Conservation (phyloP, 2,113 vertebrate genomes). For the Myxocyprinus asiaticus region DNA sequence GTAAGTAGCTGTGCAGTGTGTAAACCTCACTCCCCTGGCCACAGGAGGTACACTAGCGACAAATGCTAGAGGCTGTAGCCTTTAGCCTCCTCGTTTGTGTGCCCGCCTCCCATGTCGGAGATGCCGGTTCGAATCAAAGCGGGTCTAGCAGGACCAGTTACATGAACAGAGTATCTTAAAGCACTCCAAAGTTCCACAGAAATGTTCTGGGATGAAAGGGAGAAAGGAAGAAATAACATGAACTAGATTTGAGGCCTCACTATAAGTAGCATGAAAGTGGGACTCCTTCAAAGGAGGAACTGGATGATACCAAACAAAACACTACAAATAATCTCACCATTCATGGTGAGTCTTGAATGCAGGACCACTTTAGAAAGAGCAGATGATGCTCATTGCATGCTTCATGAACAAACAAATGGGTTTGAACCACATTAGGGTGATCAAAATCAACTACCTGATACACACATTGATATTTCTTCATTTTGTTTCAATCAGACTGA, state of each 20-base stretch:
- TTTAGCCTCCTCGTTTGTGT: too few relatives aligned
- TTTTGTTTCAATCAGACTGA: neutral
- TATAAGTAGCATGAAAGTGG: slow-evolving; percentile 33
- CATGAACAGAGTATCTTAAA: neutral
- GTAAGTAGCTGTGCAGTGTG: too few relatives aligned
- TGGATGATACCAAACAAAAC: neutral
- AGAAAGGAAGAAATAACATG: slow-evolving; percentile 21
- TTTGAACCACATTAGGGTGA: too few relatives aligned
- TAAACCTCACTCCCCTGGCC: too few relatives aligned
- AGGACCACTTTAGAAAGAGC: neutral
- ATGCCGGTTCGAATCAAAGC: too few relatives aligned
- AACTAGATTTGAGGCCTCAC: slow-evolving; percentile 21
- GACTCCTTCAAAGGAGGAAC: neutral
- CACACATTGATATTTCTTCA: neutral
- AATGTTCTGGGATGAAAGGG: neutral
- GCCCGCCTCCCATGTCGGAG: too few relatives aligned
- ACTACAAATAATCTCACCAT: slow-evolving; percentile 7
- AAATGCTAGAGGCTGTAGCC: too few relatives aligned
- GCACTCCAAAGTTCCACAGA: neutral
- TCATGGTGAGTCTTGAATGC: too few relatives aligned
- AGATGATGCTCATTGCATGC: neutral
- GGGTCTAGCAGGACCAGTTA: too few relatives aligned
- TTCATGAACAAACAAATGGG: too few relatives aligned
- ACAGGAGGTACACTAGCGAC: too few relatives aligned
- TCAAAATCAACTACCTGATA: too few relatives aligned